Evolutionary conservation across 1,140 invertebrate genomes (phyloP), one percentile per base, ranked within the genome.

Genomic region (Lucilia cuprina): DNA sequence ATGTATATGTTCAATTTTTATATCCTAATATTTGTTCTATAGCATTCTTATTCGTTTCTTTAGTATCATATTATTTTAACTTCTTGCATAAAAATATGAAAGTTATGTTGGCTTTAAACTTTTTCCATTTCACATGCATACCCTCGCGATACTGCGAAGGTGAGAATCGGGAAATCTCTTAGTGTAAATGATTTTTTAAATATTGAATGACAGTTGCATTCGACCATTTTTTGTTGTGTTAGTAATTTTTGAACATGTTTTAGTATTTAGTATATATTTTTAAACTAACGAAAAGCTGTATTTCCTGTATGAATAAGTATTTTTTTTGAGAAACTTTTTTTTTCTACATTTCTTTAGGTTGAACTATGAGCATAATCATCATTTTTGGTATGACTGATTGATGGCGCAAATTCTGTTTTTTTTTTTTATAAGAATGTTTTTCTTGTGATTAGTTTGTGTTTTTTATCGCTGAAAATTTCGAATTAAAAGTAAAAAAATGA

Each of bases 131-230:
- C 77, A 21, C n/a, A 78, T 78, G 14, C 19, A 12, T 7, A 70
- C 5, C 5, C 17, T 60, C 55, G 14, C 13, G 4, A n/a, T 41
- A 47, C 10, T 74, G 75, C 41, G 34, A n/a, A 8, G 5, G 75
- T 78, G 75, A 35, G 30, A 35, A 35, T 35, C 34, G 9, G 10
- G 9, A 14, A 30, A 17, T 35, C 17, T 78, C 17, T 19, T 49
- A 25, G 13, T 21, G 49, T 49, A 80, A 80, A 80, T 80, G 77
- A 80, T 80, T 80, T 80, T 80, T 49, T n/a, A 80, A 80, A 80
- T 80, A 50, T 80, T 49, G 41, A 80, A 80, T 80, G 77, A 80
- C 77, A 80, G 41, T 80, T 80, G 77, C 35, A 50, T 80, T 80
- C 13, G 47, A 21, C 41, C 77, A 80, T 80, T 80, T 77, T 35